A percentile compares a stretch with the other conserved stretches of the same genome.
Evolutionary conservation across 2,797 vertebrate genomes (phyloP).

Genomic region (Acanthopagrus latus): DNA sequence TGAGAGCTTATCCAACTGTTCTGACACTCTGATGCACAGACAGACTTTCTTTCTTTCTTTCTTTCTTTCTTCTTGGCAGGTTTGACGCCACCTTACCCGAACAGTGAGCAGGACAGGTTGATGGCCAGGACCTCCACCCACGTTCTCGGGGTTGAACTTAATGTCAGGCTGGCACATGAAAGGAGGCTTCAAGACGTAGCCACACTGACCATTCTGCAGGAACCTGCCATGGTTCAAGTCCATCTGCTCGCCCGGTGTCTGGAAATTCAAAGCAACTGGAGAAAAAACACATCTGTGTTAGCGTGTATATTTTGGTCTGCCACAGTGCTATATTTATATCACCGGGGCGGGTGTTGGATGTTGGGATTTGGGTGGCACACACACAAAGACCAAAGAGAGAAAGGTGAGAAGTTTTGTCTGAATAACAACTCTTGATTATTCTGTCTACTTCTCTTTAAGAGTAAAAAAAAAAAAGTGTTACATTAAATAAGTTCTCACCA

Average conservation of each 20-base stretch:
- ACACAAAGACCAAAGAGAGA: background rate
- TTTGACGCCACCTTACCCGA: conserved; percentile 80
- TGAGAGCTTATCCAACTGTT: too few relatives aligned
- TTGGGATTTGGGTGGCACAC: background rate
- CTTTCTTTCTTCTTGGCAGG: too few relatives aligned
- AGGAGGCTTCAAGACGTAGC: conserved; percentile 90
- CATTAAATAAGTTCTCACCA: conserved; percentile 82
- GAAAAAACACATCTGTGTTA: conserved; percentile 6
- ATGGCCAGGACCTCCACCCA: conserved; percentile 82
- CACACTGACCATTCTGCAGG: conserved; percentile 89
- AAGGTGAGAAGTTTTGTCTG: background rate
- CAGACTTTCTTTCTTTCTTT: too few relatives aligned
- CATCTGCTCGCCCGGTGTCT: conserved; percentile 94
- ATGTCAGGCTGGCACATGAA: conserved; percentile 83
- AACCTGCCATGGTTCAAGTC: conserved; percentile 93
- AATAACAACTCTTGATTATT: background rate
- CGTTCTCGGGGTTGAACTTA: conserved; percentile 88
- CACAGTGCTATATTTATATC: background rate
- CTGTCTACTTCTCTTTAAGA: background rate
- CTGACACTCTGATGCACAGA: too few relatives aligned
- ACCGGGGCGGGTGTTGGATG: background rate
- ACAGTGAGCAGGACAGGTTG: conserved; percentile 82
- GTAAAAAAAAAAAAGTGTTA: background rate
- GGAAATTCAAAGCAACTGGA: conserved; percentile 95
- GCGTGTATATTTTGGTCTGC: background rate